Evolutionary conservation across 2,113 vertebrate genomes (phyloP).

Genomic region (Scophthalmus maximus): DNA sequence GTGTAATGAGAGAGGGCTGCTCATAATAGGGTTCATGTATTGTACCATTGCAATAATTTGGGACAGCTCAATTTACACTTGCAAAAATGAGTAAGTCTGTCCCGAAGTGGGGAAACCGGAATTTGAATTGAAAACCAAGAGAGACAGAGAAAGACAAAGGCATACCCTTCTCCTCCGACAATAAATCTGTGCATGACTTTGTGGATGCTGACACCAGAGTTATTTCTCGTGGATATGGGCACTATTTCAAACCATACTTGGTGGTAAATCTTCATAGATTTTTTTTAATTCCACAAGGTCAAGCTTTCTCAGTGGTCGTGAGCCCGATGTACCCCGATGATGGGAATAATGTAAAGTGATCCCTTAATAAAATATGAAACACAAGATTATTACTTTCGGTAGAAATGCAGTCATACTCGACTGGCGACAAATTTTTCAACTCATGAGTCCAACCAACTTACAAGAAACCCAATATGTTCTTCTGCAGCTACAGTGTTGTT

Average conservation of each 20-base stretch:
- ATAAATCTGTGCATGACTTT: slow-evolving; percentile 63
- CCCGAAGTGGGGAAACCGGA: slow-evolving; percentile 16
- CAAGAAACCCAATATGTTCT: slow-evolving; percentile 50
- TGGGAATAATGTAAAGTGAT: slow-evolving; percentile 38
- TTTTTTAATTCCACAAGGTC: slow-evolving; percentile 61
- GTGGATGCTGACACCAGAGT: slow-evolving; percentile 40
- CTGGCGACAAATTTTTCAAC: slow-evolving; percentile 11
- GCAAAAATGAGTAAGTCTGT: slow-evolving; percentile 30
- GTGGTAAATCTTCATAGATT: slow-evolving; percentile 58
- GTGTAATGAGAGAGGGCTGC: slow-evolving; percentile 5
- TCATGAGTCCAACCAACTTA: slow-evolving; percentile 22
- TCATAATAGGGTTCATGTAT: neutral
- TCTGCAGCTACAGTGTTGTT: slow-evolving; percentile 44
- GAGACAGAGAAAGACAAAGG: slow-evolving; percentile 41
- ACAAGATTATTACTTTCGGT: slow-evolving; percentile 37
- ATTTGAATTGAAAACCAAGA: slow-evolving; percentile 28
- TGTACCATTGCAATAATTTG: slow-evolving; percentile 20
- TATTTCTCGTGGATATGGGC: slow-evolving; percentile 56
- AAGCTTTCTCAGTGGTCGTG: slow-evolving; percentile 38
- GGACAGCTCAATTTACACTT: slow-evolving; percentile 33
- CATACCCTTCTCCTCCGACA: slow-evolving; percentile 38
- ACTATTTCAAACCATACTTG: slow-evolving; percentile 58
- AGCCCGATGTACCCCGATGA: slow-evolving; percentile 43
- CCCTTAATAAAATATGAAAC: slow-evolving; percentile 60
- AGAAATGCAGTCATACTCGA: slow-evolving; percentile 44